Conservation (phyloP, 2,888 invertebrate genomes). For the Rutpela maculata region DNA sequence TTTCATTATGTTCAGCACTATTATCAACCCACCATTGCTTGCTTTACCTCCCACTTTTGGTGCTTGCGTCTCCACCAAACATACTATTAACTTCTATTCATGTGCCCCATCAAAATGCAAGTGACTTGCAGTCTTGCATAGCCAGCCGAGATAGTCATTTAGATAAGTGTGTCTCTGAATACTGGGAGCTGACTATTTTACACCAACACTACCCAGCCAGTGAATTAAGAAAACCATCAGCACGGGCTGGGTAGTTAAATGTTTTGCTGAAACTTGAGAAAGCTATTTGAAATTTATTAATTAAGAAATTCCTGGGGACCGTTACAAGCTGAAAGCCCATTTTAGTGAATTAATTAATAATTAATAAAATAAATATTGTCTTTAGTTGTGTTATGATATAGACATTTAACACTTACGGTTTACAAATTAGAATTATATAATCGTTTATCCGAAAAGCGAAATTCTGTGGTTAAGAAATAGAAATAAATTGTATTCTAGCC, state of each 20-base stretch:
- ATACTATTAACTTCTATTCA: slow-evolving; percentile 33
- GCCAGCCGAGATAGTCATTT: slow-evolving; percentile 34
- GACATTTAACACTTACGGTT: too few species aligned
- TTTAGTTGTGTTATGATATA: too few species aligned
- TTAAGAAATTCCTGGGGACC: too few species aligned
- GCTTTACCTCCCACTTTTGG: not conserved
- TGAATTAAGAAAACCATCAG: slow-evolving; percentile 10
- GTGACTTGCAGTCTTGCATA: slow-evolving; percentile 20
- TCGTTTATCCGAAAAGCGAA: too few species aligned
- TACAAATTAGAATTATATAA: too few species aligned
- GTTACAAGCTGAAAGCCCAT: too few species aligned
- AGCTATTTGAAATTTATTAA: not conserved
- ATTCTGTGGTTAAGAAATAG: too few species aligned
- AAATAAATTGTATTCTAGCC: too few species aligned
- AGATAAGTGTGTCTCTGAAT: slow-evolving; percentile 39
- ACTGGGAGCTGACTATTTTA: slow-evolving; percentile 25
- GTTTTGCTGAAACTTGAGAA: not conserved
- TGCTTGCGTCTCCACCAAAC: slow-evolving; percentile 1
- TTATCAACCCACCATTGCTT: not conserved
- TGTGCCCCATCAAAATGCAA: slow-evolving; percentile 36
- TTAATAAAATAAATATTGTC: too few species aligned
- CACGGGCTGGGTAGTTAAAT: not conserved
- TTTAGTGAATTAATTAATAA: too few species aligned
- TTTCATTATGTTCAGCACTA: not conserved
- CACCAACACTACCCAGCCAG: slow-evolving; percentile 4